phyloP scores from a whole-genome alignment of 64 coral and sea anemone genomes.

The Montipora foliosa region DNA sequence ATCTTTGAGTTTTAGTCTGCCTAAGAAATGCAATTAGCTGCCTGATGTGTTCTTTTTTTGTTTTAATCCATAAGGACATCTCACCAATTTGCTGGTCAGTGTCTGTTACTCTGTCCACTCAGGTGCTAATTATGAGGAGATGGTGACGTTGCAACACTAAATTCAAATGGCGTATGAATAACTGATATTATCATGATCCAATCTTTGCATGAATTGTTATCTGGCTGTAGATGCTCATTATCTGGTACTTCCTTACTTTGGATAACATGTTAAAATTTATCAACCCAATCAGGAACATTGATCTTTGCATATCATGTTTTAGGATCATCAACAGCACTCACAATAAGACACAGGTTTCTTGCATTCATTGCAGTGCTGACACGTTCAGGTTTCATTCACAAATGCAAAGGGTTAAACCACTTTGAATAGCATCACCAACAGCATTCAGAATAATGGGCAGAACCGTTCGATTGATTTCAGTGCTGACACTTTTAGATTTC shows the following conservation, averaged over 20 bases:
- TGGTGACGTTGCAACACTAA: neutral
- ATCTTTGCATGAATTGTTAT: neutral
- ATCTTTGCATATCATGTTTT: constrained; percentile 19
- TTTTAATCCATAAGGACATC: constrained; percentile 44
- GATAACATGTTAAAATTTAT: constrained; percentile 12
- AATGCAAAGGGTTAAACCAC: too few species aligned
- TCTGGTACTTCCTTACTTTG: neutral
- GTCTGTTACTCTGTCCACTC: constrained; percentile 1
- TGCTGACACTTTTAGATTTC: too few species aligned
- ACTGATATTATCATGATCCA: constrained; percentile 40
- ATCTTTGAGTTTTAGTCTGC: neutral
- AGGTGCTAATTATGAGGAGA: constrained; percentile 17
- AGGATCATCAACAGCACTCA: too few species aligned
- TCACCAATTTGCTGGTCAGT: constrained; percentile 8
- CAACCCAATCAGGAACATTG: constrained; percentile 33
- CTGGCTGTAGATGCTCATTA: neutral
- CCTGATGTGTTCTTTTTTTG: constrained; percentile 12
- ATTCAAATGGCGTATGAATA: constrained; percentile 44
- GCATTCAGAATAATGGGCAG: too few species aligned
- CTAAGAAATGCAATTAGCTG: too few species aligned
- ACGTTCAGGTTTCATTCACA: too few species aligned
- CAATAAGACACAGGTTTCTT: too few species aligned
- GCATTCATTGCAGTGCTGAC: too few species aligned
- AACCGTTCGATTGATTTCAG: too few species aligned
- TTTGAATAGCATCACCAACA: too few species aligned